A percentile compares a stretch with the other conserved stretches of the same genome.
phyloP scores from a whole-genome alignment of 2,113 vertebrate species.

The Rhodinocichla rosea region DNA sequence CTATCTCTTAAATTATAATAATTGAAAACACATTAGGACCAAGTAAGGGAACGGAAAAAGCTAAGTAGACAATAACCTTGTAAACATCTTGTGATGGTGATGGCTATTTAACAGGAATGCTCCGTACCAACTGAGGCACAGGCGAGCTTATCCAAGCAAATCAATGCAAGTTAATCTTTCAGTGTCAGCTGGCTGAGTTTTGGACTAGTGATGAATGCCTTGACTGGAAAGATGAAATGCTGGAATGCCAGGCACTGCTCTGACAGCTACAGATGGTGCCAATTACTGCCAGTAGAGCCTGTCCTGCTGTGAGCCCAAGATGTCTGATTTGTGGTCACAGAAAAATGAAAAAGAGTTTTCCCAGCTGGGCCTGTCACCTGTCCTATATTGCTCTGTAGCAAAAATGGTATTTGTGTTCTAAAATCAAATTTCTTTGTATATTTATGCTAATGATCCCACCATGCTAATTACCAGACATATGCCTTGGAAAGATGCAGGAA shows the following conservation, averaged over 20 bases:
- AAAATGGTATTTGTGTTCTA: conserved; percentile 68
- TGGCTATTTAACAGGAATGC: conserved; percentile 69
- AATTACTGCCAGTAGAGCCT: conserved; percentile 83
- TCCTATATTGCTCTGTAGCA: conserved; percentile 65
- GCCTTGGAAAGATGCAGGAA: conserved; percentile 20
- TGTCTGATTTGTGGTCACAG: conserved; percentile 80
- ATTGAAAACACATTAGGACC: conserved; percentile 57
- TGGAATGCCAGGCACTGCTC: conserved; percentile 76
- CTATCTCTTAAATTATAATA: conserved; percentile 59
- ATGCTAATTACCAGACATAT: conserved; percentile 45
- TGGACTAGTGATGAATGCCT: conserved; percentile 81
- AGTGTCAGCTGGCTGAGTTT: conserved; percentile 82
- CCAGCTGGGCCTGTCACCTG: conserved; percentile 79
- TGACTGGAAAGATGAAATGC: conserved; percentile 82
- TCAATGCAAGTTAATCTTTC: conserved; percentile 87
- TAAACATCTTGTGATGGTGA: conserved; percentile 71
- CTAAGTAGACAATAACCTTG: conserved; percentile 68
- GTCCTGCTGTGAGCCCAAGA: conserved; percentile 79
- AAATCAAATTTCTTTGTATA: conserved; percentile 54
- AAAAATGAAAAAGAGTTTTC: conserved; percentile 77
- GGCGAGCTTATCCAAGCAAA: conserved; percentile 83
- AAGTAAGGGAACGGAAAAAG: conserved; percentile 21
- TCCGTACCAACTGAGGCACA: conserved; percentile 70
- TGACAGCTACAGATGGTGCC: conserved; percentile 90
- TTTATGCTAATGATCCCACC: conserved; percentile 47